phyloP scores from a whole-genome alignment of 2,113 vertebrate genomes.

The Microcebus lehilahytsara region DNA sequence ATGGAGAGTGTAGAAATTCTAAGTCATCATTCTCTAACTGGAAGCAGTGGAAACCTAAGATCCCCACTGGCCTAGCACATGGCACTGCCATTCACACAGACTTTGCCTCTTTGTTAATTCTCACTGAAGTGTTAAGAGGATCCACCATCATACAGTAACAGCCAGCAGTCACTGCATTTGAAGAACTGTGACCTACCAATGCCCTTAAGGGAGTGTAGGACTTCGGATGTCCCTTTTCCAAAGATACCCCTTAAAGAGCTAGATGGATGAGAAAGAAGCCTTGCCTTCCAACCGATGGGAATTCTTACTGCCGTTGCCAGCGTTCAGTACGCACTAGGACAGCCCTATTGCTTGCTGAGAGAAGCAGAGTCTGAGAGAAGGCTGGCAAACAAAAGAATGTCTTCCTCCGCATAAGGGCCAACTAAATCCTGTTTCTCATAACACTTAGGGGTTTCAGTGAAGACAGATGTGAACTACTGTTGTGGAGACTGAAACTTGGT shows the following conservation, averaged over 20 bases:
- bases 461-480: neutral
- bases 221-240: neutral
- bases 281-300: neutral
- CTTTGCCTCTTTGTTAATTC: neutral
- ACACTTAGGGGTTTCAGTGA: neutral
- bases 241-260: neutral
- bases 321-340: fast-evolving
- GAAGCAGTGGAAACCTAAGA: neutral
- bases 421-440: neutral
- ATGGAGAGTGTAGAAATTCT: neutral
- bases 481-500: neutral
- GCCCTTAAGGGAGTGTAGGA: neutral
- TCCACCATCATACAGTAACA: fast-evolving
- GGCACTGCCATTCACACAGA: neutral
- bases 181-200: neutral
- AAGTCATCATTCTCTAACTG: neutral
- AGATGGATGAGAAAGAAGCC: neutral
- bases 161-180: neutral
- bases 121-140: neutral
- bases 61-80: fast-evolving
- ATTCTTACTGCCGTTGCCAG: no score
- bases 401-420: neutral
- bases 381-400: neutral
- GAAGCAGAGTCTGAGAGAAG: neutral
- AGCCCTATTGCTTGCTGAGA: no score